Base-by-base conservation (phyloP, 2,888 invertebrate species). In the Sericinus montela region DNA sequence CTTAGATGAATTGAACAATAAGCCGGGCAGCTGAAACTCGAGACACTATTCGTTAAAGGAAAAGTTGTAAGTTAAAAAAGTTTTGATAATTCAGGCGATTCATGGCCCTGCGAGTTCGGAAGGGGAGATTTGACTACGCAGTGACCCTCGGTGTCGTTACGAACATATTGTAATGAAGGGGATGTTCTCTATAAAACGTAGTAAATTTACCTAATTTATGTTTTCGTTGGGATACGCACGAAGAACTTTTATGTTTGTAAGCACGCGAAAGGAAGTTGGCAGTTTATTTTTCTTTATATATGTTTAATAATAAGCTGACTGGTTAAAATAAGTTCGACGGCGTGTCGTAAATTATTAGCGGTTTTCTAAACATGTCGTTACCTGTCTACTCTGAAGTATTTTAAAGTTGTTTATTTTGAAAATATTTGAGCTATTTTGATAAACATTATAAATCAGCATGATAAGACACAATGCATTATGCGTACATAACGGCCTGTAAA, bases 191-290 rank as follows among this genome's bases (percentile, higher is more conserved):
- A 79, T 81, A 81, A 73, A 72, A 66, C 65, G 69, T 63, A 73
- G 69, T 86, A 81, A 83, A 83, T 88, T 85, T 79, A 77, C 79
- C 76, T 83, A 86, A 87, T 86, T 88, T 87, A 87, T 85, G 85
- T 81, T 84, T 83, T 80, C 73, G 79, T 84, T 77, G 72, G 79
- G 80, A 79, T 84, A 86, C 83, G 83, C 86, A 86, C 75, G 84
- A 80, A 76, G 69, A 84, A 81, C 71, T 87, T 88, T 87, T 86
- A 87, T 87, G 84, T 80, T 69, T 65, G 64, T 70, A 65, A 66
- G 71, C 87, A 87, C 87, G 87, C 87, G 65, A 86, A 81, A 85
- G 85, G 84, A 86, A 85, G 81, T 83, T 60, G 62, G 69, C 65
- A 75, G 76, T 80, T 80, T 76, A 75, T 72, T 76, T 74, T 72